phyloP scores from a whole-genome alignment of 2,888 invertebrate genomes.

The Ectemnius continuus region DNA sequence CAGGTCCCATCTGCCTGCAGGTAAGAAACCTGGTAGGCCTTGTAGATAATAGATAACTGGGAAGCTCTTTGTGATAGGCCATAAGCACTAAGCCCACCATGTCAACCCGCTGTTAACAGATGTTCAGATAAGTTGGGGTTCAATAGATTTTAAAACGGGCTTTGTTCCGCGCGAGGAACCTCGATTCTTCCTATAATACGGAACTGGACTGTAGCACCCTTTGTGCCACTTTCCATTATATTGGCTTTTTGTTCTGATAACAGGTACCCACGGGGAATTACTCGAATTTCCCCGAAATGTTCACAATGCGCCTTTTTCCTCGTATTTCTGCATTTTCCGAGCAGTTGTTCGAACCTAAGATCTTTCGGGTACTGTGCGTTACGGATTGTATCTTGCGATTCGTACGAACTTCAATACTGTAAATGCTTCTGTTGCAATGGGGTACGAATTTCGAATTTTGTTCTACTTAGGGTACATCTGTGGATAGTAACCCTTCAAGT shows the following conservation, averaged over 20 bases:
- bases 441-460: conserved; percentile 29
- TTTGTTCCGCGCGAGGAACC: conserved; percentile 62
- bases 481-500: conserved; percentile 77
- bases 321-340: conserved; percentile 8
- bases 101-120: conserved; percentile 75
- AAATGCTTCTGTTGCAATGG: not conserved
- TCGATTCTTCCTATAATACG: conserved; percentile 51
- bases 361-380: too few relatives aligned
- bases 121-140: conserved; percentile 75
- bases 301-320: not conserved
- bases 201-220: conserved; percentile 46
- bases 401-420: too few relatives aligned
- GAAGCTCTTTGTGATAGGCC: conserved; percentile 73
- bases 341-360: too few relatives aligned
- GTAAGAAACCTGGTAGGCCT: conserved; percentile 68
- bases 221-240: conserved; percentile 63
- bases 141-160: conserved; percentile 70
- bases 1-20: conserved; percentile 75
- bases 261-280: conserved; percentile 46
- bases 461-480: conserved; percentile 69
- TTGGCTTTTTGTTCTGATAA: conserved; percentile 63
- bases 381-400: too few relatives aligned
- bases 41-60: conserved; percentile 76
- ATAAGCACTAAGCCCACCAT: conserved; percentile 61
- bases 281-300: conserved; percentile 18